Conservation (phyloP, 2,797 vertebrate genomes). For the Mycteria americana region DNA sequence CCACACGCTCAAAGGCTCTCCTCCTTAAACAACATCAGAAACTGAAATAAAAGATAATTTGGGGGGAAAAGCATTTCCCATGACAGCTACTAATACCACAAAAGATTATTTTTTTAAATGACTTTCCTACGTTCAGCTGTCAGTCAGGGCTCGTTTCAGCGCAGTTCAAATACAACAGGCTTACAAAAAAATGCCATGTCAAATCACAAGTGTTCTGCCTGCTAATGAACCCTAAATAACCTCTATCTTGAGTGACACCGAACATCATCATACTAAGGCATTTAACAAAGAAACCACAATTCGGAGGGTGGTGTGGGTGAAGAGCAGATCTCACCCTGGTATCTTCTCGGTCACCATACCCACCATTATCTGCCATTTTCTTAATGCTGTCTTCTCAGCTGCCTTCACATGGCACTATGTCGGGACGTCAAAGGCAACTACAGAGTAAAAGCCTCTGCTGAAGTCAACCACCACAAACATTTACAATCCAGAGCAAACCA, state of each 20-base stretch:
- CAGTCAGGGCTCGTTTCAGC: constrained; percentile 50
- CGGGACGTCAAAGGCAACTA: neutral
- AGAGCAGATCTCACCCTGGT: neutral
- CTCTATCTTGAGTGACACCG: constrained; percentile 30
- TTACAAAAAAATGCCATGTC: constrained; percentile 33
- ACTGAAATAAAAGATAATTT: constrained; percentile 12
- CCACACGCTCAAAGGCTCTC: constrained; percentile 2
- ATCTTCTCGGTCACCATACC: neutral
- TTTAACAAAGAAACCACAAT: neutral
- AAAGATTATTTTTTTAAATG: neutral
- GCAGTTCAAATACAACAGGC: constrained; percentile 24
- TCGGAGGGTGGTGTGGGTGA: neutral
- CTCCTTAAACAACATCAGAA: constrained; percentile 54
- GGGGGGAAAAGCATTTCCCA: constrained; percentile 51
- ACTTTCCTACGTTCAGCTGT: constrained; percentile 47
- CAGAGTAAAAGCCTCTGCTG: neutral
- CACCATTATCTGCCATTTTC: neutral
- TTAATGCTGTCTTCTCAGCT: neutral
- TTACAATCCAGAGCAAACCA: neutral
- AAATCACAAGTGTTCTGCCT: constrained; percentile 7
- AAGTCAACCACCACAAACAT: neutral
- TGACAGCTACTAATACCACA: constrained; percentile 59
- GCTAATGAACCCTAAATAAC: constrained; percentile 14
- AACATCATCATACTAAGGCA: neutral
- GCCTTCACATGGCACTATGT: neutral